These are phyloP conservation scores for Callorhinus ursinus DNA, from an alignment of 2,113 vertebrate species.

Conservation along the genomic window DNA sequence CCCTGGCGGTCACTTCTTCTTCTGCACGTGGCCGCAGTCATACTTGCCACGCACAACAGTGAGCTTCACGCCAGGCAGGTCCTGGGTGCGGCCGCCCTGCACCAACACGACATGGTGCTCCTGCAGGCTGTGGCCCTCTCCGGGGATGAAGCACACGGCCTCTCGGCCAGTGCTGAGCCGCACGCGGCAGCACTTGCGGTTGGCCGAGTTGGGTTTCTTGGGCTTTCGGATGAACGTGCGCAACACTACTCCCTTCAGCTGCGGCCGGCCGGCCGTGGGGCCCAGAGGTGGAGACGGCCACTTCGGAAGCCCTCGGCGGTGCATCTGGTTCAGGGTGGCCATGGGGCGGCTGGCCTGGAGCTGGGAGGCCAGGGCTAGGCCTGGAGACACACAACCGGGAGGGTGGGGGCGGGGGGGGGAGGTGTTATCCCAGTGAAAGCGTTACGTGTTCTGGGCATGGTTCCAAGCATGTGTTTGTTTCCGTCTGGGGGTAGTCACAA, in stretches of 20 bases:
- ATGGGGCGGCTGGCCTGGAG: conserved; percentile 82
- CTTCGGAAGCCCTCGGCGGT: conserved; percentile 87
- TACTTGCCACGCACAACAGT: conserved; percentile 82
- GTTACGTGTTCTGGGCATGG: not conserved
- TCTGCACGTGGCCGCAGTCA: conserved; percentile 82
- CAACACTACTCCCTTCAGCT: conserved; percentile 93
- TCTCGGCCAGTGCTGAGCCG: conserved; percentile 93
- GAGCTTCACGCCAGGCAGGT: conserved; percentile 94
- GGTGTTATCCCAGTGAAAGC: not conserved
- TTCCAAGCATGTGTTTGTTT: not conserved
- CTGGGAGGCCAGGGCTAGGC: not conserved
- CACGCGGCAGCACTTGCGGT: conserved; percentile 93
- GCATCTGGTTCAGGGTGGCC: conserved; percentile 98
- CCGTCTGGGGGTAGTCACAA: not conserved
- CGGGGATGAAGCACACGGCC: conserved; percentile 91
- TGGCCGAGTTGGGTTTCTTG: conserved; percentile 97
- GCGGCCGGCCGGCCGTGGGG: conserved; percentile 88
- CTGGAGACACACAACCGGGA: not conserved
- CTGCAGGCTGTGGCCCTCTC: conserved; percentile 96
- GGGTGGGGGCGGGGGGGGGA: not conserved
- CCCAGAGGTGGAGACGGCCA: not conserved
- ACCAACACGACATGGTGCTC: conserved; percentile 95
- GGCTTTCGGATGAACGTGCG: conserved; percentile 95
- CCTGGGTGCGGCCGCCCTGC: conserved; percentile 93
- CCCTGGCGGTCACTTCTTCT: conserved; percentile 64